Evolutionary conservation across 2,888 invertebrate species (phyloP).

Genomic region (Arge pagana): DNA sequence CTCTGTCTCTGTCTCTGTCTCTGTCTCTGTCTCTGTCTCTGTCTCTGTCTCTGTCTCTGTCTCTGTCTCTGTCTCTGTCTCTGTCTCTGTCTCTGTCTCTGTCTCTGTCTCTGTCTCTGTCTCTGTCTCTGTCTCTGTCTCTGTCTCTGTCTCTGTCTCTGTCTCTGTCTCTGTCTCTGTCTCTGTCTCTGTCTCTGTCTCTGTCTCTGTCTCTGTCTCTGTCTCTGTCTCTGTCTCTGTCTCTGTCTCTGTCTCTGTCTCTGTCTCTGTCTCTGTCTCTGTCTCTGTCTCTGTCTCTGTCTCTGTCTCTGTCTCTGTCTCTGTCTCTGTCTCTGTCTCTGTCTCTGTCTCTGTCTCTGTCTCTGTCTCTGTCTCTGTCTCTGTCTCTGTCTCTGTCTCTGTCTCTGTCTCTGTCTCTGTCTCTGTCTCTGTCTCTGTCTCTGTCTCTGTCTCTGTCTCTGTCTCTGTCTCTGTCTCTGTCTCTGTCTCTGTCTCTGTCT

Average conservation of each 20-base stretch:
- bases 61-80: no score
- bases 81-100: background rate
- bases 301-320: background rate
- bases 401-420: constrained; percentile 12
- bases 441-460: background rate
- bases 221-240: background rate
- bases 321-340: background rate
- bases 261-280: background rate
- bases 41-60: background rate
- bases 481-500: background rate
- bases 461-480: constrained; percentile 12
- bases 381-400: background rate
- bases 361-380: constrained; percentile 1
- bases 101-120: background rate
- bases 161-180: background rate
- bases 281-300: background rate
- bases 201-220: background rate
- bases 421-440: background rate
- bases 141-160: background rate
- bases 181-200: background rate
- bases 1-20: background rate
- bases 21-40: background rate
- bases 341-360: constrained; percentile 2
- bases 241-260: background rate
- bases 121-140: background rate